Percentiles rank a stretch among this genome's conserved stretches.
These are phyloP conservation scores for Sclerurus mexicanus DNA, from an alignment of 2,113 vertebrate genomes.

Conservation along the genomic window DNA sequence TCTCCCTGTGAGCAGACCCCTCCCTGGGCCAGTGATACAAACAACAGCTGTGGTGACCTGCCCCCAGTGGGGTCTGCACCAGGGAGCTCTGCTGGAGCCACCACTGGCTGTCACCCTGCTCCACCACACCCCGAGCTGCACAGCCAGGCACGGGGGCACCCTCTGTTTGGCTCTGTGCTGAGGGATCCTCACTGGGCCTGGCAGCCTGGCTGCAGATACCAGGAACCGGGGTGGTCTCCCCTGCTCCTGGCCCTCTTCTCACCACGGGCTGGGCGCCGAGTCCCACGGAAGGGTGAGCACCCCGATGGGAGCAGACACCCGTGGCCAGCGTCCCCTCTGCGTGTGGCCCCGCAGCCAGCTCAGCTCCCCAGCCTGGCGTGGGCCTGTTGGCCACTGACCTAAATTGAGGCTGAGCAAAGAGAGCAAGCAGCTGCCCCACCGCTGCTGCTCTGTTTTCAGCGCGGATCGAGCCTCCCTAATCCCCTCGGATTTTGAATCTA, in stretches of 20 bases:
- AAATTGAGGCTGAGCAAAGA: slow-evolving; percentile 64
- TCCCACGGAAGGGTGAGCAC: rapidly evolving
- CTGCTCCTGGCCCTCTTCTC: not conserved
- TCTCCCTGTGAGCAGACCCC: not conserved
- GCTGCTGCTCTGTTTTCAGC: slow-evolving; percentile 76
- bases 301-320: rapidly evolving
- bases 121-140: rapidly evolving
- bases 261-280: rapidly evolving
- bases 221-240: rapidly evolving
- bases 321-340: not conserved
- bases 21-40: not conserved
- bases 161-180: not conserved
- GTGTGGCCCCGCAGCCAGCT: not conserved
- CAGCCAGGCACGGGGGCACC: too few relatives aligned
- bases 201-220: rapidly evolving
- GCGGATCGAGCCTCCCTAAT: slow-evolving; percentile 89
- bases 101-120: not conserved
- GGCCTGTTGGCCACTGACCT: slow-evolving; percentile 61
- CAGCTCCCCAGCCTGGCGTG: rapidly evolving
- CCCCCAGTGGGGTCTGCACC: not conserved
- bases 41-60: not conserved
- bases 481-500: slow-evolving; percentile 91
- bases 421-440: slow-evolving; percentile 65
- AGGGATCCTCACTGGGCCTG: not conserved
- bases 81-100: not conserved